Conservation (phyloP, 2,113 vertebrate genomes). For the Stigmatopora argus region DNA sequence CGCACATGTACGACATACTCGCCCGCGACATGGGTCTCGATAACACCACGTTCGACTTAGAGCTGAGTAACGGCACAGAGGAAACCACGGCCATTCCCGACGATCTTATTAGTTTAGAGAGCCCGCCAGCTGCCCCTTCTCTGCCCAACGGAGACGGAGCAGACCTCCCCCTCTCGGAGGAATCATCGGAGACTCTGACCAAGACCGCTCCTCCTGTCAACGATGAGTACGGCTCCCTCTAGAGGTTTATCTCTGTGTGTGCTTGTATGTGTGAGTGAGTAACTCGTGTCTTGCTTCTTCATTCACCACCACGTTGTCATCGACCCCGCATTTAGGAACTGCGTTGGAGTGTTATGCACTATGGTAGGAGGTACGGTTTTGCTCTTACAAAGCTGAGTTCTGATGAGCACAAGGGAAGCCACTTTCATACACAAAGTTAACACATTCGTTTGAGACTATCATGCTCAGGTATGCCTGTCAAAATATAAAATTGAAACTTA, state of each 20-base stretch:
- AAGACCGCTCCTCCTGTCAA: conserved; percentile 84
- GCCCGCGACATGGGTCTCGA: conserved; percentile 36
- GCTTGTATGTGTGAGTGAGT: conserved; percentile 34
- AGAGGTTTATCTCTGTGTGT: conserved; percentile 69
- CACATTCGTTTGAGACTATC: not conserved
- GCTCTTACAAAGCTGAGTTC: not conserved
- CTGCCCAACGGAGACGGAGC: conserved; percentile 88
- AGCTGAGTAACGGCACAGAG: conserved; percentile 69
- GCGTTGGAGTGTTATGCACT: conserved; percentile 7
- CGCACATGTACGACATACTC: conserved; percentile 52
- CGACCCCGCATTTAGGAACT: conserved; percentile 11
- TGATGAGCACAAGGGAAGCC: not conserved
- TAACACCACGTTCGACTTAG: conserved; percentile 73
- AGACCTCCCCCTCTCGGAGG: conserved; percentile 87
- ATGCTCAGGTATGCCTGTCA: not conserved
- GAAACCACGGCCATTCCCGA: conserved; percentile 61
- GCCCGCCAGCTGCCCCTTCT: conserved; percentile 72
- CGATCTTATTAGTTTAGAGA: conserved; percentile 74
- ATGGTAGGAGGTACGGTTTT: conserved; percentile 17
- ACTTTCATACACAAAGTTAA: not conserved
- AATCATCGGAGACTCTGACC: conserved; percentile 87
- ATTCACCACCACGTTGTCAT: conserved; percentile 70
- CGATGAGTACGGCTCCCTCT: conserved; percentile 86
- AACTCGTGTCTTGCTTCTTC: conserved; percentile 56
- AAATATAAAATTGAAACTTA: not conserved